Conservation (phyloP, 1,140 invertebrate species). For the Littorina saxatilis region DNA sequence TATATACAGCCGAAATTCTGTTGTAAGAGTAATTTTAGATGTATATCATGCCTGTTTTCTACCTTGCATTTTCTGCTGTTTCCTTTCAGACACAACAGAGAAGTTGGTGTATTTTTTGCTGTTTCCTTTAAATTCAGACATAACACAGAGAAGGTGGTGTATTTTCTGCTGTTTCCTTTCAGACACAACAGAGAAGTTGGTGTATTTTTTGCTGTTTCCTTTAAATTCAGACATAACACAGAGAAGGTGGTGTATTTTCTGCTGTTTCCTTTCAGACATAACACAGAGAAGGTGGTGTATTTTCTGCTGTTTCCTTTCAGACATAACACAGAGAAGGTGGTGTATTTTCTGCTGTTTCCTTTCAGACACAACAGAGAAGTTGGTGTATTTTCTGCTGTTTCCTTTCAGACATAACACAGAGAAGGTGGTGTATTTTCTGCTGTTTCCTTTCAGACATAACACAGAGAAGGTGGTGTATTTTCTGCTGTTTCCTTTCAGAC, state of each 20-base stretch:
- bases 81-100: slow-evolving; percentile 6
- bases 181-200: slow-evolving; percentile 2
- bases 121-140: too few species aligned
- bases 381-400: slow-evolving; percentile 92
- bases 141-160: slow-evolving; percentile 89
- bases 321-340: slow-evolving; percentile 87
- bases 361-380: slow-evolving; percentile 78
- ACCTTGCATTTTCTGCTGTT: too few species aligned
- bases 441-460: slow-evolving; percentile 95
- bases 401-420: neutral
- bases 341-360: slow-evolving; percentile 57
- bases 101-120: slow-evolving; percentile 45
- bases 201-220: slow-evolving; percentile 54
- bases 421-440: neutral
- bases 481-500: slow-evolving; percentile 96
- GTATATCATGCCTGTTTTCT: too few species aligned
- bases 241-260: slow-evolving; percentile 83
- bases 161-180: neutral
- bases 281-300: neutral
- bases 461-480: slow-evolving; percentile 99
- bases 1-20: too few species aligned
- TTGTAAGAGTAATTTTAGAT: too few species aligned
- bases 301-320: slow-evolving; percentile 82
- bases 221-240: slow-evolving; percentile 80
- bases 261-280: neutral